Percentiles rank a stretch among this genome's conserved stretches.
Conservation (phyloP, 2,113 vertebrate genomes). For the Ochotona curzoniae region DNA sequence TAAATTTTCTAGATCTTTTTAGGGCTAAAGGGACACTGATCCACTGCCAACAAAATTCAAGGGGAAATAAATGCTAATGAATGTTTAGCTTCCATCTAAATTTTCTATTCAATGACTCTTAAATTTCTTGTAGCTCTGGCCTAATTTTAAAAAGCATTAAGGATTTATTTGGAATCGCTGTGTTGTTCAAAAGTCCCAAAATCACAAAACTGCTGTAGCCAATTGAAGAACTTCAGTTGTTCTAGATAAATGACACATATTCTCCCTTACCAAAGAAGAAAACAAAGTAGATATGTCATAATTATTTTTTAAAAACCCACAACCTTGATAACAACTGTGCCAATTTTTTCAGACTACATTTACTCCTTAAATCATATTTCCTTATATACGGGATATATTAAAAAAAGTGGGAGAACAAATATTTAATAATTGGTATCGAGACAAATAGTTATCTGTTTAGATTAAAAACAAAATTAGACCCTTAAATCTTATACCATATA, state of each 20-base stretch:
- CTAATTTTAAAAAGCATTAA: slow-evolving; percentile 52
- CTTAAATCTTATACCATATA: slow-evolving; percentile 79
- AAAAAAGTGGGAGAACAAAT: slow-evolving; percentile 67
- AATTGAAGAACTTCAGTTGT: slow-evolving; percentile 44
- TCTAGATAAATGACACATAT: slow-evolving; percentile 7
- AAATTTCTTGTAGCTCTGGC: not conserved
- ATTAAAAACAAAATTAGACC: slow-evolving; percentile 81
- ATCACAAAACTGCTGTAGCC: slow-evolving; percentile 54
- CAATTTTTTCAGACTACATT: slow-evolving; percentile 28
- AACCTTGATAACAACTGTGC: not conserved
- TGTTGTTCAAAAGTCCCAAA: slow-evolving; percentile 51
- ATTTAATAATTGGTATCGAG: slow-evolving; percentile 78
- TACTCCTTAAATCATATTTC: slow-evolving; percentile 17
- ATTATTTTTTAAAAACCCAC: slow-evolving; percentile 48
- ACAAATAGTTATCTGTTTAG: slow-evolving; percentile 76
- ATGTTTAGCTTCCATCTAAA: slow-evolving; percentile 27
- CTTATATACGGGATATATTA: not conserved
- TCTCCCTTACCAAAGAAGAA: slow-evolving; percentile 55
- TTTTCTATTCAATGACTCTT: not conserved
- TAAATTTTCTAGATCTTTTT: slow-evolving; percentile 4
- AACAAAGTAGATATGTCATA: not conserved
- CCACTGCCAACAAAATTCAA: slow-evolving; percentile 37
- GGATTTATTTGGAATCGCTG: not conserved
- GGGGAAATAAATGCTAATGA: slow-evolving; percentile 6
- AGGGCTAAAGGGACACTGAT: not conserved